Evolutionary conservation across 2,797 vertebrate species (phyloP), one percentile per base, ranked within the genome.

Genomic region (Coracias cyanogaster): DNA sequence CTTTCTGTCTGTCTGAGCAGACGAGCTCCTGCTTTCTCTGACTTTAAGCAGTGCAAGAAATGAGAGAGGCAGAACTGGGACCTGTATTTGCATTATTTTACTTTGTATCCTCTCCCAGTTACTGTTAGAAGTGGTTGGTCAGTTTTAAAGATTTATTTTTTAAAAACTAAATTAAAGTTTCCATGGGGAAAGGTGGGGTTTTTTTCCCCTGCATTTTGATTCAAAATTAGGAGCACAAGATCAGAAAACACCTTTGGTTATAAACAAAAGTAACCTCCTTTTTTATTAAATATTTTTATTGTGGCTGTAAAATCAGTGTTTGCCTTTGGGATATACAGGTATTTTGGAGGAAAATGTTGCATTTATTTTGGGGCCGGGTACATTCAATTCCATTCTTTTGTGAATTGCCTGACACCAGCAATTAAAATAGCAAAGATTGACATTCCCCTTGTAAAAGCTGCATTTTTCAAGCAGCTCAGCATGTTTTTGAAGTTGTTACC

Each of bases 41-140:
- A 7, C 45, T 70, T 81, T 2, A 12, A 41, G 21, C 72, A 55
- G 7, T 0, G 1, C 10, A 24, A 76, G 58, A 54, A 83, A 88
- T 16, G 35, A 81, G 48, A 69, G 31, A 90, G 67, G 41, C 64
- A 70, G 78, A 60, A 54, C 18, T 0, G 0, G 17, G 71, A 81
- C 37, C 29, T 28, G 21, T 0, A 0, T 52, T 78, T 65, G 24
- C 2, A 0, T 33, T 57, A 21, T 11, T 79, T 43, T 25, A 13
- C 15, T 69, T 39, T 13, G 8, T 64, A 28, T 74, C 24, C n/a
- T 77, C 16, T 86, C 24, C 26, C 15, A 11, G 14, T 15, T 31
- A 20, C 24, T 69, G 9, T 61, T 79, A 62, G 51, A 82, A 94
- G 45, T 3, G 12, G 11, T 10, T 25, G 15, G 22, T 45, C 26